Evolutionary conservation across 2,113 vertebrate species (phyloP).

Genomic region (Mohoua ochrocephala): DNA sequence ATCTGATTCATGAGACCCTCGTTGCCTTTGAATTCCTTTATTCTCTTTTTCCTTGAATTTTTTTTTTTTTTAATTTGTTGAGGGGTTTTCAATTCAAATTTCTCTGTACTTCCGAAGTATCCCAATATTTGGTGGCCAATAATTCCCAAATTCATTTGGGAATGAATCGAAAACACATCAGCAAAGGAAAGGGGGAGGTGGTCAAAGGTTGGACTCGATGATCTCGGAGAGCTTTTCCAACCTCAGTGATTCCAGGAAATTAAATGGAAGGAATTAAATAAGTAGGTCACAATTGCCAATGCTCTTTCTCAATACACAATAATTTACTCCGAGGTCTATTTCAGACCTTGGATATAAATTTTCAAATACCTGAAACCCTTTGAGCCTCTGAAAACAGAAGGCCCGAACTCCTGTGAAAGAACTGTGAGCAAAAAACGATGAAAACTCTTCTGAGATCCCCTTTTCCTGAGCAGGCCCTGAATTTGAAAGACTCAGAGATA

Average conservation of each 20-base stretch:
- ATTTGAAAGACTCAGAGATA: not conserved
- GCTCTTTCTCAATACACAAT: not conserved
- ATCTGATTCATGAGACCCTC: not conserved
- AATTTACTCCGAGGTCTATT: not conserved
- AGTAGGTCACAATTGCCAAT: not conserved
- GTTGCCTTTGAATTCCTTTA: not conserved
- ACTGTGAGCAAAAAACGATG: fast-evolving
- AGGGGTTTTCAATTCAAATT: not conserved
- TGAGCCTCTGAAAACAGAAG: not conserved
- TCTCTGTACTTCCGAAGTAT: not conserved
- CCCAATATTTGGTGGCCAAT: not conserved
- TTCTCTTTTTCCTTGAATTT: not conserved
- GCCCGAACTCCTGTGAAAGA: not conserved
- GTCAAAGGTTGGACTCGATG: fast-evolving
- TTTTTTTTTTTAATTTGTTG: not conserved
- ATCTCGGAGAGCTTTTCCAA: not conserved
- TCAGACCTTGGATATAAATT: not conserved
- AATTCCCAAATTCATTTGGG: fast-evolving
- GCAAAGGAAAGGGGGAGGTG: no score
- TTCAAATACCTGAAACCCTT: not conserved
- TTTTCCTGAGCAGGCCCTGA: not conserved
- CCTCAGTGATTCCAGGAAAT: not conserved
- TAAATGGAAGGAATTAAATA: not conserved
- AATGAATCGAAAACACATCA: not conserved
- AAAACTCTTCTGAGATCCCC: fast-evolving